Evolutionary conservation across 2,113 vertebrate species (phyloP).

Genomic region (Empidonax traillii): DNA sequence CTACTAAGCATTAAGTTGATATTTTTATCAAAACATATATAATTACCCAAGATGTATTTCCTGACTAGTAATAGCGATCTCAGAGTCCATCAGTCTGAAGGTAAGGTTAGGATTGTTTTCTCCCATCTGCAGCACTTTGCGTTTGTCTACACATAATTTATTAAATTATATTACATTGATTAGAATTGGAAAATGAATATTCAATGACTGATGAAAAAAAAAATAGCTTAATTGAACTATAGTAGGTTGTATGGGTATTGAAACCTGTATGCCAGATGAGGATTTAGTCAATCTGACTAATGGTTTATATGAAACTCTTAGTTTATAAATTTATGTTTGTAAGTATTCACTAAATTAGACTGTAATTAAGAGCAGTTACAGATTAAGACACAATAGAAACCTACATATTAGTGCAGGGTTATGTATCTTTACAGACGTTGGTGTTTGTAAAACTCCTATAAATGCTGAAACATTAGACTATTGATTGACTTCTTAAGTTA

Average conservation of each 20-base stretch:
- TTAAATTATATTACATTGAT: not conserved
- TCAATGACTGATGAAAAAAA: not conserved
- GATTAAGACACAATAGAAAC: not conserved
- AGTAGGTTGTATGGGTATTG: not conserved
- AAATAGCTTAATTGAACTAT: not conserved
- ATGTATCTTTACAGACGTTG: not conserved
- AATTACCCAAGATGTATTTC: not conserved
- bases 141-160: not conserved
- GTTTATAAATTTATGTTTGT: not conserved
- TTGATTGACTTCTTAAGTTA: not conserved
- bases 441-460: not conserved
- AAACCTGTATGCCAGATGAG: not conserved
- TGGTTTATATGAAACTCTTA: not conserved
- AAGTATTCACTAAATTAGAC: not conserved
- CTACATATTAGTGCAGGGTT: fast-evolving
- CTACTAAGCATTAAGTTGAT: not conserved
- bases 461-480: not conserved
- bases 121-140: not conserved
- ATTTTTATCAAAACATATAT: not conserved
- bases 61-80: not conserved
- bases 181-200: not conserved
- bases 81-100: not conserved
- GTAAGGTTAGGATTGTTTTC: not conserved
- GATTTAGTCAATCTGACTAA: not conserved
- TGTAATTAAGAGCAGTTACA: not conserved